Percentiles rank a stretch among this genome's conserved stretches.
phyloP scores from a whole-genome alignment of 1,140 invertebrate genomes.

The Potamilus streckersoni region DNA sequence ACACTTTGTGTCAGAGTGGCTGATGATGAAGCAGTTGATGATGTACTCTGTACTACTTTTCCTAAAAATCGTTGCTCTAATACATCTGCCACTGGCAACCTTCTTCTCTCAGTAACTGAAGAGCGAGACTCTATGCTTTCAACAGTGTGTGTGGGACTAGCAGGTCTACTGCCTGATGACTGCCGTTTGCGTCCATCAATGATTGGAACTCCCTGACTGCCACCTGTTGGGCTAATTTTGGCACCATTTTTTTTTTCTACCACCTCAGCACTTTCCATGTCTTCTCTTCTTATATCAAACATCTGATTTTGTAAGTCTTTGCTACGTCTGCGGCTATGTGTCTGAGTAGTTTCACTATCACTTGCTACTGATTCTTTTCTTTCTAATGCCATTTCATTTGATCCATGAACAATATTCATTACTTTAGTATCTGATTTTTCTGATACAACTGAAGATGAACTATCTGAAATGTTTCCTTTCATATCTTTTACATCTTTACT shows the following conservation, averaged over 20 bases:
- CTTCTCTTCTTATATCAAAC: not conserved
- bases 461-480: slow-evolving; percentile 27
- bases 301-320: too few relatives aligned
- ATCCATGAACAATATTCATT: too few relatives aligned
- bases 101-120: slow-evolving; percentile 9
- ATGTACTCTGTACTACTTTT: slow-evolving; percentile 18
- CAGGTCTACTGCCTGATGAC: slow-evolving; percentile 47
- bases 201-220: slow-evolving; percentile 35
- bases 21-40: slow-evolving; percentile 22
- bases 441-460: slow-evolving; percentile 21
- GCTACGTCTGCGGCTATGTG: too few relatives aligned
- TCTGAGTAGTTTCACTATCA: not conserved
- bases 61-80: slow-evolving; percentile 38
- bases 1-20: slow-evolving; percentile 29
- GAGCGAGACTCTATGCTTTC: slow-evolving; percentile 11
- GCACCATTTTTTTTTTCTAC: slow-evolving; percentile 20
- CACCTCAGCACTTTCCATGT: too few relatives aligned
- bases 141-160: slow-evolving; percentile 35
- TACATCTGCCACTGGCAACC: slow-evolving; percentile 37
- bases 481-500: slow-evolving; percentile 39
- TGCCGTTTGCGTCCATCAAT: slow-evolving; percentile 46
- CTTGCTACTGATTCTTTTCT: not conserved
- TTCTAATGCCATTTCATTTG: not conserved
- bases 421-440: too few relatives aligned
- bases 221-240: slow-evolving; percentile 24